A percentile compares a stretch with the other conserved stretches of the same genome.
Conservation (phyloP, 2,113 vertebrate genomes). For the Xyrauchen texanus region DNA sequence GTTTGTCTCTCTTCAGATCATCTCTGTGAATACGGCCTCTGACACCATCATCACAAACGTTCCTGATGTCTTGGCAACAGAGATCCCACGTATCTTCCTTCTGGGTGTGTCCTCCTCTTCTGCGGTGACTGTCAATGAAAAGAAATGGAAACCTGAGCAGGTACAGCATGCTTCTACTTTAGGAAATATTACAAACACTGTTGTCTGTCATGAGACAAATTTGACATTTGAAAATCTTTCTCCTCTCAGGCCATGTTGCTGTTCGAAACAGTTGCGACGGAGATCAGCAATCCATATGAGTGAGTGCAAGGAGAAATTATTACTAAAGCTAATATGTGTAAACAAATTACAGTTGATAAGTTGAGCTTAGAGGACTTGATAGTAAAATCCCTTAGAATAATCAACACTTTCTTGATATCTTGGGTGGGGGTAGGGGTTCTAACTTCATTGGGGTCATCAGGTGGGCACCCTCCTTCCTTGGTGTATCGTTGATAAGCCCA, state of each 20-base stretch:
- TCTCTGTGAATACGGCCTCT: conserved; percentile 45
- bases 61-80: conserved; percentile 61
- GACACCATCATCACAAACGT: conserved; percentile 63
- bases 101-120: conserved; percentile 38
- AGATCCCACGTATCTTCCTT: conserved; percentile 66
- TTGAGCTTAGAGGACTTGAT: too few species aligned
- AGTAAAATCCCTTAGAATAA: too few species aligned
- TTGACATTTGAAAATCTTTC: neutral
- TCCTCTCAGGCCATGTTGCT: conserved; percentile 66
- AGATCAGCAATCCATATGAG: conserved; percentile 52
- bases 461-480: too few species aligned
- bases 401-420: too few species aligned
- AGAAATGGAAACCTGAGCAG: conserved; percentile 70
- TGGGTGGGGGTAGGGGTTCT: too few species aligned
- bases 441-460: too few species aligned
- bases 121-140: conserved; percentile 60
- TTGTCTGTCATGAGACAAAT: neutral
- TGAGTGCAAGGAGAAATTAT: conserved; percentile 50
- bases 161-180: conserved; percentile 42
- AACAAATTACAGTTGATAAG: too few species aligned
- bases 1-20: conserved; percentile 60
- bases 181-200: neutral
- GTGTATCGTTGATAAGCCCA: too few species aligned
- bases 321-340: too few species aligned
- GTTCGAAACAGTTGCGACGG: conserved; percentile 58